Percentiles rank a stretch among this genome's conserved stretches.
Conservation (phyloP, 1,140 invertebrate species). For the Magallana gigas region DNA sequence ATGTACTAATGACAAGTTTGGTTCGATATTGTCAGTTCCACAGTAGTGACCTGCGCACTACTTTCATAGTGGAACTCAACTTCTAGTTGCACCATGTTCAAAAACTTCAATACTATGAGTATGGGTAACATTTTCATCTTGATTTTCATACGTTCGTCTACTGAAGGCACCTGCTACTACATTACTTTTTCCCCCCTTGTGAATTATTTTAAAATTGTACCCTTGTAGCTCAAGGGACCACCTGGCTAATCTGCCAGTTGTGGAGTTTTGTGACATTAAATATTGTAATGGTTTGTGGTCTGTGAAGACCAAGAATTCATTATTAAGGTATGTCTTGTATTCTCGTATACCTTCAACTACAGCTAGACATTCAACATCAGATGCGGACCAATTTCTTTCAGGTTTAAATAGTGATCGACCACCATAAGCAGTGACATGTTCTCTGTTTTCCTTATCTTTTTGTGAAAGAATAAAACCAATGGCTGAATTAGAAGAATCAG, state of each 20-base stretch:
- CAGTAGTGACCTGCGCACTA: too few relatives aligned
- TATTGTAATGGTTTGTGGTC: conserved; percentile 51
- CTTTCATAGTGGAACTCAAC: conserved; percentile 22
- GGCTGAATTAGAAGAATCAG: conserved; percentile 44
- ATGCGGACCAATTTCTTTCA: conserved; percentile 50
- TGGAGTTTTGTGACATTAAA: conserved; percentile 32
- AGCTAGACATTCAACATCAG: conserved; percentile 49
- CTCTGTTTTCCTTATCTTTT: conserved; percentile 49
- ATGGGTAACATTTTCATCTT: background rate
- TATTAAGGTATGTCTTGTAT: conserved; percentile 42
- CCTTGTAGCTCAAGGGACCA: conserved; percentile 56
- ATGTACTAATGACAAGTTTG: background rate
- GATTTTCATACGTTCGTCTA: background rate
- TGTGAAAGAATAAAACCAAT: conserved; percentile 54
- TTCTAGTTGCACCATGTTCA: background rate
- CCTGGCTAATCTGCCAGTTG: conserved; percentile 37
- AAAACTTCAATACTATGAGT: background rate
- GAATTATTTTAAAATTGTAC: conserved; percentile 53
- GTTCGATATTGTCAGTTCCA: background rate
- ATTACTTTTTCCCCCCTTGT: conserved; percentile 40
- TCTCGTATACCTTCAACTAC: conserved; percentile 54
- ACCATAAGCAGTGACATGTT: conserved; percentile 53
- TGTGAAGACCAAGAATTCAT: conserved; percentile 49
- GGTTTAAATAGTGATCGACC: conserved; percentile 25
- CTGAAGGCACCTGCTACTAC: conserved; percentile 48